Conservation (phyloP, 2,888 invertebrate species). For the Malthinus flaveolus region DNA sequence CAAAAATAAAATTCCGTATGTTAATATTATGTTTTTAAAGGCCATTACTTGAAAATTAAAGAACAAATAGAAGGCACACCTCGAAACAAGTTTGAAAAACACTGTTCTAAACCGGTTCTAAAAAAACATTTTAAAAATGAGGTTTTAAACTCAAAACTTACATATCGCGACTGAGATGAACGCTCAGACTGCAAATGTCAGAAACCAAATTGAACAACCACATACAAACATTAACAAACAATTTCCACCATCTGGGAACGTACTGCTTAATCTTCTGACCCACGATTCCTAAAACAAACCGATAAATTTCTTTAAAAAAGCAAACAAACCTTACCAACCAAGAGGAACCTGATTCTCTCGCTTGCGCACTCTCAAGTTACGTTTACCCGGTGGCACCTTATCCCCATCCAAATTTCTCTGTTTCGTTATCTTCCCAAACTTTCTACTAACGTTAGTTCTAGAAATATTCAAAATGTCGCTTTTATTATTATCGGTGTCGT, state of each 20-base stretch:
- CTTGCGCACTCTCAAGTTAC: constrained; percentile 59
- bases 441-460: constrained; percentile 47
- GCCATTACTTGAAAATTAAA: too few species aligned
- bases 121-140: too few species aligned
- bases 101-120: too few species aligned
- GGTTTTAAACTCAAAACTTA: constrained; percentile 54
- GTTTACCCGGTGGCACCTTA: constrained; percentile 52
- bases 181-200: constrained; percentile 79
- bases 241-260: constrained; percentile 59
- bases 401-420: constrained; percentile 43
- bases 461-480: constrained; percentile 42
- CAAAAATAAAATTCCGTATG: too few species aligned
- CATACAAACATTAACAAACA: constrained; percentile 62
- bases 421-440: constrained; percentile 40
- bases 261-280: constrained; percentile 57
- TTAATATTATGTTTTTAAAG: too few species aligned
- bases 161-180: constrained; percentile 72
- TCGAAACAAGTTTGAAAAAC: too few species aligned
- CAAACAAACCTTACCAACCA: constrained; percentile 38
- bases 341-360: constrained; percentile 53
- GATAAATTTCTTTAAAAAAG: constrained; percentile 6
- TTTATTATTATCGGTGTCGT: constrained; percentile 42
- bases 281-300: constrained; percentile 45
- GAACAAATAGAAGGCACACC: too few species aligned
- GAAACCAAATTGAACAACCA: constrained; percentile 81